Base-by-base conservation (phyloP, 2,888 invertebrate species). In the Plemyria rubiginata region DNA sequence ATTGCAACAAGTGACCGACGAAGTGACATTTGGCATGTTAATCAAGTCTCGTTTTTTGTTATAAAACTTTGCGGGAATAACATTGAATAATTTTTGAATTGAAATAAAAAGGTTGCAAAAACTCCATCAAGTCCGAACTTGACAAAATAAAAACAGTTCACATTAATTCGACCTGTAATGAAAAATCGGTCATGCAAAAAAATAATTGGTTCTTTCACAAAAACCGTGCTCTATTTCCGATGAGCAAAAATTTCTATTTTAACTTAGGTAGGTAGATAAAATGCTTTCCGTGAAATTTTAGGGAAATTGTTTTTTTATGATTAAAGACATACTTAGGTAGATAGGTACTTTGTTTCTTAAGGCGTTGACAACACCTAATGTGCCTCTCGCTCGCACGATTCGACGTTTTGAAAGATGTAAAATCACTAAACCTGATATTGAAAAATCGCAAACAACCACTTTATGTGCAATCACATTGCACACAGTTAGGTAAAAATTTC, bases 131-230 rank as follows among this genome's bases (percentile, higher is more conserved):
- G 45, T 15, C 13, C n/a, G 40, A 40, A 49, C 16, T 36, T 32
- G 16, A 50, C 49, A 59, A 54, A 61, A 66, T 62, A 85, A 84
- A 85, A 86, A 81, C 83, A 72, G 78, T 13, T 45, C 12, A 77
- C 76, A 83, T 79, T 81, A 85, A 87, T 83, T 82, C 84, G 77
- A 74, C 83, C n/a, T 83, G 88, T 84, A 85, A 88, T 87, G 79
- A 78, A 80, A 84, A 85, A 70, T 75, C 87, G 78, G 77, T 79
- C 87, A 85, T 87, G 85, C 85, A 88, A 84, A 89, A 90, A 89
- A 88, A 89, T 88, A 90, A 90, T 90, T 90, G 89, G 84, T 82
- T 84, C 82, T 62, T 75, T 70, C 75, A 84, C 85, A 87, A 88
- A 84, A 80, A 78, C 75, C 67, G 66, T 62, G 65, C 78, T 82